phyloP scores from a whole-genome alignment of 2,888 invertebrate genomes.

The Amiota mariae region DNA sequence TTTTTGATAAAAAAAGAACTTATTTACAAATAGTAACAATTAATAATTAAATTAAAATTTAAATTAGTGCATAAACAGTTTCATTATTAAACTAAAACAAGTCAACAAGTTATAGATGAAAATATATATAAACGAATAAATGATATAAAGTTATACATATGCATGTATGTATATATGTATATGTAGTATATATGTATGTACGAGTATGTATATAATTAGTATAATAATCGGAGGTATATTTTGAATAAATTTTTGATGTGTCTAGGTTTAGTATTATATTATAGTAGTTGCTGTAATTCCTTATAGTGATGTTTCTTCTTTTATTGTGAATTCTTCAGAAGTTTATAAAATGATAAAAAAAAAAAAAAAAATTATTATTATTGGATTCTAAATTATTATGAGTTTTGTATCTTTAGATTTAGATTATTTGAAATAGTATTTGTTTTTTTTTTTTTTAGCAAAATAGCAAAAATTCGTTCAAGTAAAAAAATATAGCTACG shows the following conservation, averaged over 20 bases:
- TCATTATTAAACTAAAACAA: slow-evolving; percentile 13
- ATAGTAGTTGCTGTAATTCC: slow-evolving; percentile 41
- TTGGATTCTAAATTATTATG: slow-evolving; percentile 15
- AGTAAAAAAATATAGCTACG: slow-evolving; percentile 18
- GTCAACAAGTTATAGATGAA: slow-evolving; percentile 16
- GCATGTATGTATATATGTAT: too few relatives aligned
- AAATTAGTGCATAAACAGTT: slow-evolving; percentile 10
- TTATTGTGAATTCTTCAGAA: slow-evolving; percentile 18
- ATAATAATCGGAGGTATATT: slow-evolving; percentile 54
- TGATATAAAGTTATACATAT: too few relatives aligned
- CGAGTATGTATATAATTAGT: too few relatives aligned
- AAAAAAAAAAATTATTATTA: too few relatives aligned
- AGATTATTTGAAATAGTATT: too few relatives aligned
- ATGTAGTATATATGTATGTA: too few relatives aligned
- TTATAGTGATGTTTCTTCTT: slow-evolving; percentile 29
- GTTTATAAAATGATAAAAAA: slow-evolving; percentile 8
- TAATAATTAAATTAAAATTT: slow-evolving; percentile 41
- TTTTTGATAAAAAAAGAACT: slow-evolving; percentile 26
- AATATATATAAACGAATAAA: neutral
- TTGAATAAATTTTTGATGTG: slow-evolving; percentile 38
- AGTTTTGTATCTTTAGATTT: too few relatives aligned
- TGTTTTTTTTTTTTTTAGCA: too few relatives aligned
- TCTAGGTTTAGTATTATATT: slow-evolving; percentile 25
- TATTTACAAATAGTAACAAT: slow-evolving; percentile 31
- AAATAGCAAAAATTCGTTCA: slow-evolving; percentile 19